Base-by-base conservation (phyloP, 2,797 vertebrate species). In the Gouania willdenowi region DNA sequence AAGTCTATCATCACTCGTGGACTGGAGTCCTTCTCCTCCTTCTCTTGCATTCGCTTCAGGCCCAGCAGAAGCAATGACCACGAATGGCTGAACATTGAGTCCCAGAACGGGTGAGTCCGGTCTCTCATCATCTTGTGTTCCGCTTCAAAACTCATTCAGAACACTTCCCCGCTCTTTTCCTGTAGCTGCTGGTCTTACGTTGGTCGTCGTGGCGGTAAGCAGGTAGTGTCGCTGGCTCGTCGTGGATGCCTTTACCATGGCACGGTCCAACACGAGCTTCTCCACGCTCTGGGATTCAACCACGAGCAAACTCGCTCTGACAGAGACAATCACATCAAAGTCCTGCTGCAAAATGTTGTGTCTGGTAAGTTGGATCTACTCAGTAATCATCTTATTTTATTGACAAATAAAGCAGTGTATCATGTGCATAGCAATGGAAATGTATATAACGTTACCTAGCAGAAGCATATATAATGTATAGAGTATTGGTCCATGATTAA, bases 211-310 rank as follows among this genome's bases (percentile, higher is more conserved):
- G 77, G 79, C 3, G 58, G 69, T 0, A 55, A 59, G 27, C 79
- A 82, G 77, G 59, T 58, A 16, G 47, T 82, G 43, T 84, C 79
- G 54, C 74, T 86, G 58, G 50, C 39, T 23, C 65, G 71, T 6
- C 2, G 20, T 1, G 83, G 85, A 25, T 88, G 85, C 6, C 37
- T 85, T 17, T 85, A 84, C 61, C 81, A 84, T 4, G 45, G 46
- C 22, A 88, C 75, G 1, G 48, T 86, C 24, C 85, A 86, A 51
- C 87, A 87, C 2, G 84, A 88, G 74, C 73, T 87, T 45, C 75
- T 87, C 28, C 86, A 88, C 3, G 84, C 82, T 48, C 75, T 88
- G 39, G 86, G 86, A n/a, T n/a, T n/a, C n/a, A n/a, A n/a, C n/a
- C n/a, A n/a, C n/a, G n/a, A n/a, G n/a, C n/a, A n/a, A n/a, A 48